Evolutionary conservation across 2,888 invertebrate genomes (phyloP).

Genomic region (Cremastinae sp.): DNA sequence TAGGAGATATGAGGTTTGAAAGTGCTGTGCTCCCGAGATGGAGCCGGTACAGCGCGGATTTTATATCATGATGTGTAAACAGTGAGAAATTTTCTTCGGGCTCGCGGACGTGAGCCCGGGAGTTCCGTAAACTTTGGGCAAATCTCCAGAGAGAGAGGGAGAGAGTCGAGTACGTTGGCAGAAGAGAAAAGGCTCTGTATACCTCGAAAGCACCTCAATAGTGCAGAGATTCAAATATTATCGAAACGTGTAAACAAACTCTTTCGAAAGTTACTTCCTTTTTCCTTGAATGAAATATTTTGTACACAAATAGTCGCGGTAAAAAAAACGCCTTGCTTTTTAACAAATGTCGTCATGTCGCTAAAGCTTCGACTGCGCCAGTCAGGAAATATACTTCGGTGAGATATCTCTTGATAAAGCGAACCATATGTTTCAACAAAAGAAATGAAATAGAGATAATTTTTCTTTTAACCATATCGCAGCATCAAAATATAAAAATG

Average conservation of each 20-base stretch:
- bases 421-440: too few species aligned
- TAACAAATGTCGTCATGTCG: too few species aligned
- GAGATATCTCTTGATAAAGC: too few species aligned
- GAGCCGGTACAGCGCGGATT: conserved; percentile 28
- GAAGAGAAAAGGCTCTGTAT: not conserved
- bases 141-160: conserved; percentile 51
- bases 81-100: conserved; percentile 40
- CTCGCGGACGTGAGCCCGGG: conserved; percentile 32
- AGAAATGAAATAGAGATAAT: too few species aligned
- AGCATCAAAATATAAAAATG: too few species aligned
- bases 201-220: conserved; percentile 35
- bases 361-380: too few species aligned
- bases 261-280: not conserved
- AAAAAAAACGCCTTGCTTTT: too few species aligned
- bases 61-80: conserved; percentile 26
- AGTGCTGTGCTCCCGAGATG: conserved; percentile 8
- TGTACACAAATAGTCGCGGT: too few species aligned
- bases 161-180: conserved; percentile 5
- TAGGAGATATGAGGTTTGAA: conserved; percentile 45
- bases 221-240: conserved; percentile 20
- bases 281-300: too few species aligned
- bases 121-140: conserved; percentile 48
- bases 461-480: too few species aligned
- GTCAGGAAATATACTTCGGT: too few species aligned
- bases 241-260: conserved; percentile 52